These are phyloP conservation scores for Lobophora halterata DNA, from an alignment of 2,888 invertebrate genomes.

Conservation along the genomic window DNA sequence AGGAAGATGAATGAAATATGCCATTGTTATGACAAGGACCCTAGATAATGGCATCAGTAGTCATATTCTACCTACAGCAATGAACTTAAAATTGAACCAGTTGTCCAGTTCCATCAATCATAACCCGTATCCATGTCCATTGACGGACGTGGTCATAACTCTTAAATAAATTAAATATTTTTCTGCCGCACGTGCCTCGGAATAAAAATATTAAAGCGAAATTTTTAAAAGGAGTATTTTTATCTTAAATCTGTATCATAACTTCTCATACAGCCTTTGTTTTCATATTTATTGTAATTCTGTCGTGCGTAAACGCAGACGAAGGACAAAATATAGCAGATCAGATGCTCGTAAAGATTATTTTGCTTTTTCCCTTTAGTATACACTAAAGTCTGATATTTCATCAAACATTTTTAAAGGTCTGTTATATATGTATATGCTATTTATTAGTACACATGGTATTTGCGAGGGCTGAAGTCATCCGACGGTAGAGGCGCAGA, in stretches of 20 bases:
- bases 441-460: slow-evolving; percentile 58
- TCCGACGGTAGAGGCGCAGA: slow-evolving; percentile 49
- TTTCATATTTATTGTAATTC: slow-evolving; percentile 33
- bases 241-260: slow-evolving; percentile 41
- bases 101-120: slow-evolving; percentile 36
- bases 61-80: slow-evolving; percentile 2
- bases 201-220: slow-evolving; percentile 37
- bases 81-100: slow-evolving; percentile 15
- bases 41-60: slow-evolving; percentile 2
- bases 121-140: too few species aligned
- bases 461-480: slow-evolving; percentile 50
- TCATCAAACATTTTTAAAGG: neutral
- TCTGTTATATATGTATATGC: slow-evolving; percentile 30
- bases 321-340: slow-evolving; percentile 25
- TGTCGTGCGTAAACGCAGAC: slow-evolving; percentile 23
- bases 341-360: slow-evolving; percentile 29
- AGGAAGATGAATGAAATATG: too few species aligned
- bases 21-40: too few species aligned
- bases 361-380: slow-evolving; percentile 2
- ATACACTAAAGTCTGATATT: neutral
- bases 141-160: slow-evolving; percentile 37
- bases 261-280: slow-evolving; percentile 45
- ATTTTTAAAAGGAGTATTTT: slow-evolving; percentile 41
- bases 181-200: slow-evolving; percentile 29
- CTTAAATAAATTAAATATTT: slow-evolving; percentile 44